Evolutionary conservation across 2,888 invertebrate genomes (phyloP).

Genomic region (Crocallis elinguaria): DNA sequence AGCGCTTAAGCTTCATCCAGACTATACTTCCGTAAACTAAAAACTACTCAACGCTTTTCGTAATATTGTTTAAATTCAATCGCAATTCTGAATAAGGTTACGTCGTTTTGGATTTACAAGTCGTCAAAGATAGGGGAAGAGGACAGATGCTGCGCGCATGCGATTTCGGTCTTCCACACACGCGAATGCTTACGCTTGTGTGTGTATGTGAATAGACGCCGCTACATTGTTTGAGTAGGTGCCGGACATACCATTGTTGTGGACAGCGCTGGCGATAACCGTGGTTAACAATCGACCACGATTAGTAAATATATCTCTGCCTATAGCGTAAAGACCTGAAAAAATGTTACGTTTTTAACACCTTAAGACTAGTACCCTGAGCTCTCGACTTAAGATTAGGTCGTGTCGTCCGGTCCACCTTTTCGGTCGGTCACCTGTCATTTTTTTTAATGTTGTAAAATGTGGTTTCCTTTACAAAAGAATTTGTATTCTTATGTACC

Average conservation of each 20-base stretch:
- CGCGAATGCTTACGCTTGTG: slow-evolving; percentile 43
- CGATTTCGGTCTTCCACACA: slow-evolving; percentile 58
- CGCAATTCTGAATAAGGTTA: slow-evolving; percentile 1
- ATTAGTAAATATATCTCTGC: slow-evolving; percentile 54
- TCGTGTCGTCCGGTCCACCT: too few relatives aligned
- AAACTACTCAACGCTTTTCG: neutral
- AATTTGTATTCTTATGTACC: too few relatives aligned
- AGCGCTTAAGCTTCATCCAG: slow-evolving; percentile 45
- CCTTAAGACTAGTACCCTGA: too few relatives aligned
- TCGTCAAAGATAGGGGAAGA: slow-evolving; percentile 64
- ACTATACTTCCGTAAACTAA: neutral
- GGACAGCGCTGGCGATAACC: slow-evolving; percentile 62
- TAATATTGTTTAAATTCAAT: slow-evolving; percentile 25
- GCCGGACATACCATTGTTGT: slow-evolving; percentile 72
- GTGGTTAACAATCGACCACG: slow-evolving; percentile 56
- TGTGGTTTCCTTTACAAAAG: too few relatives aligned
- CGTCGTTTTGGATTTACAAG: slow-evolving; percentile 40
- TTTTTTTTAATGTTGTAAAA: too few relatives aligned
- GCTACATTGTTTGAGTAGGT: slow-evolving; percentile 69
- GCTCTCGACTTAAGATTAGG: too few relatives aligned
- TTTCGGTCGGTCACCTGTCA: too few relatives aligned
- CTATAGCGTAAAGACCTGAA: slow-evolving; percentile 14
- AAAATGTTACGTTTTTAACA: too few relatives aligned
- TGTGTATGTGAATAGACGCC: slow-evolving; percentile 54
- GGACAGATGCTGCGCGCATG: slow-evolving; percentile 83